These are phyloP conservation scores for Aleiodes testaceus DNA, from an alignment of 2,888 invertebrate species.

Conservation along the genomic window DNA sequence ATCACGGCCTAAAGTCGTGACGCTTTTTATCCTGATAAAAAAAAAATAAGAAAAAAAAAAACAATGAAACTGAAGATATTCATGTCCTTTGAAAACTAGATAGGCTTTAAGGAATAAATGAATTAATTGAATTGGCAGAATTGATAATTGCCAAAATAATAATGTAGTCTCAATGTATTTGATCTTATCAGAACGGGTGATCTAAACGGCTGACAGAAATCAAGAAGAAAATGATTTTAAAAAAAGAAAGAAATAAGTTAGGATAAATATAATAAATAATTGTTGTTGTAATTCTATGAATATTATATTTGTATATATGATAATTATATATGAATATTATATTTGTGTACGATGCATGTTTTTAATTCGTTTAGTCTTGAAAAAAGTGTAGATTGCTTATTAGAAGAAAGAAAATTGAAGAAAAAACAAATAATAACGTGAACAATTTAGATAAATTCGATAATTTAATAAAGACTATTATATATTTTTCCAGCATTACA, in stretches of 20 bases:
- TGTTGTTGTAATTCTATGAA: conserved; percentile 47
- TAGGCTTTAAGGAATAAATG: neutral
- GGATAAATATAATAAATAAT: conserved; percentile 28
- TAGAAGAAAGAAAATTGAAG: conserved; percentile 38
- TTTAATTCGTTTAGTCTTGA: conserved; percentile 21
- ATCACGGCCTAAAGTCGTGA: conserved; percentile 32
- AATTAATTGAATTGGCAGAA: conserved; percentile 20
- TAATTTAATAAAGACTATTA: conserved; percentile 51
- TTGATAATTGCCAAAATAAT: conserved; percentile 23
- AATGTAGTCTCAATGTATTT: conserved; percentile 18
- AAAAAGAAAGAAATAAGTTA: neutral
- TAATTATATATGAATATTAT: conserved; percentile 52
- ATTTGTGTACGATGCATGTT: conserved; percentile 58
- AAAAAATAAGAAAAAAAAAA: neutral
- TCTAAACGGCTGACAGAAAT: conserved; percentile 32
- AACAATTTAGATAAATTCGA: conserved; percentile 47
- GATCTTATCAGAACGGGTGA: conserved; percentile 19
- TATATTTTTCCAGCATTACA: conserved; percentile 66
- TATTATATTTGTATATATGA: conserved; percentile 51
- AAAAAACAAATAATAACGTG: conserved; percentile 47
- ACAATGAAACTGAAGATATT: neutral
- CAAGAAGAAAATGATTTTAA: conserved; percentile 3
- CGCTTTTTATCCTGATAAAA: conserved; percentile 7
- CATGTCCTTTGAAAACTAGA: neutral
- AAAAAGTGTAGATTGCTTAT: conserved; percentile 9